Evolutionary conservation across 64 coral and sea anemone species (phyloP).

Genomic region (Pocillopora damicornis): DNA sequence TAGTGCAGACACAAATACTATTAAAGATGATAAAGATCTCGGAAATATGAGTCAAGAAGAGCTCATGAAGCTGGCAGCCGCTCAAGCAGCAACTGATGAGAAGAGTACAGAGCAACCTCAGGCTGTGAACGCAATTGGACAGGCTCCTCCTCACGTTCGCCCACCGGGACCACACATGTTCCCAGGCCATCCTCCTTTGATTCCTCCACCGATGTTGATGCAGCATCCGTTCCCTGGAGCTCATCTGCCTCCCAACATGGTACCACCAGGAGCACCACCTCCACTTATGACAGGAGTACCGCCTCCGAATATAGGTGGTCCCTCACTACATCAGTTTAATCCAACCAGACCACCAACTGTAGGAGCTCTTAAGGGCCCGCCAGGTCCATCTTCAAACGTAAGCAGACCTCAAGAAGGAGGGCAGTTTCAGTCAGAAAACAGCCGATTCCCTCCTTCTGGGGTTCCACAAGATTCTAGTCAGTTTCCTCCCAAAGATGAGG

Average conservation of each 20-base stretch:
- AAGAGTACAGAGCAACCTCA: constrained; percentile 1
- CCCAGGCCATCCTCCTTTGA: constrained; percentile 55
- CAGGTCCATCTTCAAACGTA: not conserved
- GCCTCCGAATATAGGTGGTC: constrained; percentile 40
- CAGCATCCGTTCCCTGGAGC: constrained; percentile 71
- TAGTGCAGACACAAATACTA: constrained; percentile 35
- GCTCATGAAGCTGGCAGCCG: constrained; percentile 70
- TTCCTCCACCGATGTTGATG: constrained; percentile 84
- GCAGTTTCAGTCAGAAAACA: constrained; percentile 30
- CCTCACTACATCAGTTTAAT: constrained; percentile 32
- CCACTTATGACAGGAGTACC: constrained; percentile 46
- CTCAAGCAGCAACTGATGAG: constrained; percentile 47
- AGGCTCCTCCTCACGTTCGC: constrained; percentile 60
- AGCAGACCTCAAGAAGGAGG: constrained; percentile 21
- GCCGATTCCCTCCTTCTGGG: not conserved
- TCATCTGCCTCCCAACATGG: constrained; percentile 64
- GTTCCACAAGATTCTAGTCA: constrained; percentile 28
- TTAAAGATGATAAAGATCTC: constrained; percentile 58
- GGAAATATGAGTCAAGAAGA: constrained; percentile 78
- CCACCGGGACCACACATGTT: constrained; percentile 78
- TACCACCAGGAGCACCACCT: constrained; percentile 51
- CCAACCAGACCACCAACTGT: constrained; percentile 1
- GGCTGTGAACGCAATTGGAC: constrained; percentile 18
- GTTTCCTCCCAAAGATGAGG: constrained; percentile 46
- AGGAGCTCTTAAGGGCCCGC: not conserved